Evolutionary conservation across 1,140 invertebrate genomes (phyloP).

Genomic region (Eurosta solidaginis): DNA sequence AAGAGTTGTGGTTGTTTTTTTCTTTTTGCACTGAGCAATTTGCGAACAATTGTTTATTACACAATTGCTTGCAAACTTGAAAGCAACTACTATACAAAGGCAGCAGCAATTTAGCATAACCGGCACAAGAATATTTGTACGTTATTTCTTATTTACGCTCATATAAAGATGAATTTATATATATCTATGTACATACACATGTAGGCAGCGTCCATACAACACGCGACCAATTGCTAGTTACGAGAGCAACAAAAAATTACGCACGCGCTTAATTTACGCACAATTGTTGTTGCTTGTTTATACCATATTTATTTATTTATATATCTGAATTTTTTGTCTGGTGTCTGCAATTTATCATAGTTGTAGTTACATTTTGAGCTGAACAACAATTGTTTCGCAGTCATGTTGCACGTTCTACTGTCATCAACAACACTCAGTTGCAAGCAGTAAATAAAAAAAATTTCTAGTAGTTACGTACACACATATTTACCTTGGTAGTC

Average conservation of each 20-base stretch:
- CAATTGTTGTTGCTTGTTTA: conserved; percentile 14
- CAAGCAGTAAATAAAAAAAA: neutral
- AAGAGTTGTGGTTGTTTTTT: neutral
- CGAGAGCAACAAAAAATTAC: neutral
- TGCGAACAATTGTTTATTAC: conserved; percentile 4
- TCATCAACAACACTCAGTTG: neutral
- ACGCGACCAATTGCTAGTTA: neutral
- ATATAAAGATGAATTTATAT: too few species aligned
- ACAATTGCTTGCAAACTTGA: neutral
- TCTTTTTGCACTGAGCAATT: neutral
- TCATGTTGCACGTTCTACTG: neutral
- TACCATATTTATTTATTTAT: neutral
- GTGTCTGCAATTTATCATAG: neutral
- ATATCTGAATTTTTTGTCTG: neutral
- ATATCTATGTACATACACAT: neutral
- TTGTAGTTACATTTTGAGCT: neutral
- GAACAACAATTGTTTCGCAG: neutral
- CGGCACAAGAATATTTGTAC: neutral
- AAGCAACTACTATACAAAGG: neutral
- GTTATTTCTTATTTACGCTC: too few species aligned
- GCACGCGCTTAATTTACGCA: conserved; percentile 23
- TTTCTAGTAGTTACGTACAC: neutral
- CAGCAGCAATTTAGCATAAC: neutral
- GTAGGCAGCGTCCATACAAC: neutral
- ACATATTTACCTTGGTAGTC: too few species aligned